phyloP scores from a whole-genome alignment of 2,113 vertebrate species.

The Hyperopisus bebe region DNA sequence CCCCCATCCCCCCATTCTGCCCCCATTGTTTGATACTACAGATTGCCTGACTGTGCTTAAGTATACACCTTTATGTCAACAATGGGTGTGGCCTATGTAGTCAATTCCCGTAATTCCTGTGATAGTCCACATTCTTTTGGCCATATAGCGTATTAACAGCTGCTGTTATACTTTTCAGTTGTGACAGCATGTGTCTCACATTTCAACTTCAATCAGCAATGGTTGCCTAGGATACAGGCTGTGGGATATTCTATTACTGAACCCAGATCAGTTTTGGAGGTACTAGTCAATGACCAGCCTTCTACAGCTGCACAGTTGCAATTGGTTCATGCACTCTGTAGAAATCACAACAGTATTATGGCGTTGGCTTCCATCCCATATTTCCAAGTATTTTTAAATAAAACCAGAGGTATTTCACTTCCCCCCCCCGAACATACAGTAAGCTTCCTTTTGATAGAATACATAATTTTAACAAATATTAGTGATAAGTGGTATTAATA shows the following conservation, averaged over 20 bases:
- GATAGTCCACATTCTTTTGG: not conserved
- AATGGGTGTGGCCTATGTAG: not conserved
- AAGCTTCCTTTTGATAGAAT: not conserved
- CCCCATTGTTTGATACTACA: not conserved
- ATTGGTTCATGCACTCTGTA: not conserved
- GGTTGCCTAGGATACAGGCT: not conserved
- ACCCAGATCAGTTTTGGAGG: not conserved
- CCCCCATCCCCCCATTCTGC: not conserved
- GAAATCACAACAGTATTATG: not conserved
- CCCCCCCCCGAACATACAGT: not conserved
- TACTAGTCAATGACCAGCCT: not conserved
- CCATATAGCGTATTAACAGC: not conserved
- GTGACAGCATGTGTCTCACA: not conserved
- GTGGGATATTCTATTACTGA: not conserved
- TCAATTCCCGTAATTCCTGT: not conserved
- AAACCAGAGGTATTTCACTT: not conserved
- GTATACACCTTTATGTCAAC: not conserved
- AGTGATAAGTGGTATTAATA: not conserved
- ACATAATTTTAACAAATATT: conserved; percentile 5
- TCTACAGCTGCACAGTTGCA: not conserved
- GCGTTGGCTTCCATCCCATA: not conserved
- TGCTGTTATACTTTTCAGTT: not conserved
- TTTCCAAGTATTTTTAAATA: not conserved
- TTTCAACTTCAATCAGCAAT: not conserved
- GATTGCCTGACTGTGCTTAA: not conserved